phyloP scores from a whole-genome alignment of 2,113 vertebrate species.

The Beaufortia kweichowensis region DNA sequence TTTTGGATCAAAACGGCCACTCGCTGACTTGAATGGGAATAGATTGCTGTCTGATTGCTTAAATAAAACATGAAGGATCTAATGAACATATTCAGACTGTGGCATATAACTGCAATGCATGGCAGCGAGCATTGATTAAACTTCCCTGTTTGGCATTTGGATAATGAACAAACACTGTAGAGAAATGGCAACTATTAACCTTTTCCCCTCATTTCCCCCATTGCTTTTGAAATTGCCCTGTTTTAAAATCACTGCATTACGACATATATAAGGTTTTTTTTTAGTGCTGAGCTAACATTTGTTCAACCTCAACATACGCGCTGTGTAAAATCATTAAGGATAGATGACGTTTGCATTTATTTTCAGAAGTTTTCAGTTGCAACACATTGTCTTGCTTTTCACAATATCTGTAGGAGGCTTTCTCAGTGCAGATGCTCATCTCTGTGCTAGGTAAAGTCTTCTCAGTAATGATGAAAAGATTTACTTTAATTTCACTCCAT shows the following conservation, averaged over 20 bases:
- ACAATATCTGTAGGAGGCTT: background rate
- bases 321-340: constrained; percentile 25
- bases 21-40: constrained; percentile 62
- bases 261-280: background rate
- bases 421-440: constrained; percentile 43
- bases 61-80: constrained; percentile 78
- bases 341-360: constrained; percentile 31
- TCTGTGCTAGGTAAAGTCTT: constrained; percentile 46
- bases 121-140: constrained; percentile 73
- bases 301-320: background rate
- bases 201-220: constrained; percentile 59
- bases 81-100: constrained; percentile 71
- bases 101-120: constrained; percentile 61
- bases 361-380: constrained; percentile 32
- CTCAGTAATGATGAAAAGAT: constrained; percentile 55
- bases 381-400: constrained; percentile 14
- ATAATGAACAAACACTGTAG: constrained; percentile 77
- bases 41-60: constrained; percentile 72
- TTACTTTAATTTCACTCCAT: too few relatives aligned
- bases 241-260: constrained; percentile 54
- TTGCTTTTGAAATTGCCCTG: constrained; percentile 48
- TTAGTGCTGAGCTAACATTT: background rate
- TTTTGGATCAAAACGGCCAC: constrained; percentile 64
- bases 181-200: constrained; percentile 76
- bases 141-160: constrained; percentile 78